Conservation (phyloP, 2,888 invertebrate species). For the Sisyra nigra region DNA sequence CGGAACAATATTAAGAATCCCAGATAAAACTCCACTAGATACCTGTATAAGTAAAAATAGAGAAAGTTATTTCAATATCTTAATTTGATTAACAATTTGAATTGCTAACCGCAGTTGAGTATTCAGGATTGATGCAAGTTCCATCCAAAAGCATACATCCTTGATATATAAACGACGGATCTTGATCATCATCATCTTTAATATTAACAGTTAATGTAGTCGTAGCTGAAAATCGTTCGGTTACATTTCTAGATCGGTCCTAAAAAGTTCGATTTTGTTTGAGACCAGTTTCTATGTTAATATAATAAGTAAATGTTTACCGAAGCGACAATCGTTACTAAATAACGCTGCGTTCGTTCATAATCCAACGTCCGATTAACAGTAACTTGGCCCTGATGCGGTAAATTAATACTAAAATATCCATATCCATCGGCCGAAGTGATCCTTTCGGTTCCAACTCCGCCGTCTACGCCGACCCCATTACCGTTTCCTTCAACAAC, state of each 20-base stretch:
- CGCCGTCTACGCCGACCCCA: conserved; percentile 37
- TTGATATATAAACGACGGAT: conserved; percentile 79
- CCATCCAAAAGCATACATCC: conserved; percentile 70
- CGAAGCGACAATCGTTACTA: conserved; percentile 75
- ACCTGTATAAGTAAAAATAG: conserved; percentile 35
- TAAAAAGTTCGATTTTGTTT: conserved; percentile 24
- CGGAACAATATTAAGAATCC: conserved; percentile 66
- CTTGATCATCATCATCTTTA: conserved; percentile 79
- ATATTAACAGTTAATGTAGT: conserved; percentile 74
- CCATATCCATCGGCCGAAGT: conserved; percentile 64
- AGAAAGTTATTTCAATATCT: too few relatives aligned
- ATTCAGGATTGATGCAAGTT: conserved; percentile 76
- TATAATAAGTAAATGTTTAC: conserved; percentile 36
- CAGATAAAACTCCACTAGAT: conserved; percentile 66
- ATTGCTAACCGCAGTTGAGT: conserved; percentile 57
- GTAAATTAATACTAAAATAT: conserved; percentile 69
- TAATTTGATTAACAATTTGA: conserved; percentile 1
- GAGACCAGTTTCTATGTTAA: neutral
- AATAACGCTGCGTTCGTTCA: conserved; percentile 73
- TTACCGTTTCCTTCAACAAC: conserved; percentile 50
- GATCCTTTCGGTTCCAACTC: conserved; percentile 35
- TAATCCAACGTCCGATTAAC: conserved; percentile 76
- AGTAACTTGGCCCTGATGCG: conserved; percentile 79
- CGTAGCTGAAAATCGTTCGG: conserved; percentile 63
- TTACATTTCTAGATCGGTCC: conserved; percentile 72